Evolutionary conservation across 2,888 invertebrate species (phyloP), one percentile per base, ranked within the genome.

Genomic region (Brachylomia viminalis): DNA sequence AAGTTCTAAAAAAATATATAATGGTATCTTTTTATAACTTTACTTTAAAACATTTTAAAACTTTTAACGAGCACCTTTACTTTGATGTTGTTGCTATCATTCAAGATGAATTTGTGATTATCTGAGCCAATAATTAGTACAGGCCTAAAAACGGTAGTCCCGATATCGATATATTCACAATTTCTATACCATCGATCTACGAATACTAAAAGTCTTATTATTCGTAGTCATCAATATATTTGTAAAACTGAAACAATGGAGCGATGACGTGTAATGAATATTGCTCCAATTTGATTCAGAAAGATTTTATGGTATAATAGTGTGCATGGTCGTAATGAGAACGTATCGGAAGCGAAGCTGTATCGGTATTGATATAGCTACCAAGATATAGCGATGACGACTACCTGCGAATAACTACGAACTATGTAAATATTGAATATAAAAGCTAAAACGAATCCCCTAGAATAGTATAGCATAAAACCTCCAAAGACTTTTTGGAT

Each of bases 401-500:
- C 54, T 69, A 78, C n/a, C 56, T 56, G 20, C 49, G 8, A 45
- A 30, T 17, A 78, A 71, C 66, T 77, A 76, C 17, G 56, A 80
- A 71, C 38, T 70, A 59, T 87, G 83, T 88, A 84, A 67, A 87
- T 85, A 87, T 75, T 71, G 68, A 66, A 77, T 74, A 70, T 75
- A 75, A 38, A 81, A 73, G 68, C 69, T 78, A 83, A 77, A 75
- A 79, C 70, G 66, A 83, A 85, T 79, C 68, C 79, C 64, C 58
- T 85, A 79, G 64, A 72, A 72, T 87, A 86, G 66, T 27, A 65
- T 85, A 81, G 72, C 84, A 66, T 74, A 78, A 82, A 52, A 85
- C 76, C 79, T 79, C 77, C 77, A 79, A 88, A 88, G 84, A 87
- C 85, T 85, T 86, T 80, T 83, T 72, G 77, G 66, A 80, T 84